Evolutionary conservation across 2,888 invertebrate species (phyloP).

Genomic region (Globia sparganii): DNA sequence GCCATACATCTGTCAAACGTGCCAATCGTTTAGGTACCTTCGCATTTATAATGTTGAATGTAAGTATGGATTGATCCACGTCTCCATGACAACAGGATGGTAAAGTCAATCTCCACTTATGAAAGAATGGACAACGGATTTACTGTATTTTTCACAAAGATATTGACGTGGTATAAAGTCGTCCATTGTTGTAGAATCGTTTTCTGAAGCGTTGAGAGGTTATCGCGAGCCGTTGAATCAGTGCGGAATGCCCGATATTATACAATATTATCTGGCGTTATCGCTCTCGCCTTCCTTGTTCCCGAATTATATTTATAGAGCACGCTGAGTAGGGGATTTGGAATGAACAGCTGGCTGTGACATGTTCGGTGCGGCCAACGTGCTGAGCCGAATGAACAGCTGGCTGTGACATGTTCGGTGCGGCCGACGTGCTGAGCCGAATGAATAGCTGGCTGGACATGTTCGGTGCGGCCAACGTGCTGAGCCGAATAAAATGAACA

Average conservation of each 20-base stretch:
- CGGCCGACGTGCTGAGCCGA: constrained; percentile 5
- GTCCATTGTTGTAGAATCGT: constrained; percentile 30
- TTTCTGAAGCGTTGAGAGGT: constrained; percentile 10
- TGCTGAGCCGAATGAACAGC: constrained; percentile 20
- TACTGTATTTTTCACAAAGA: constrained; percentile 10
- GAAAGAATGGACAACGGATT: constrained; percentile 3
- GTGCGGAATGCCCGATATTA: constrained; percentile 15
- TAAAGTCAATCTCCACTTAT: constrained; percentile 1
- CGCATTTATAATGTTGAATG: not conserved
- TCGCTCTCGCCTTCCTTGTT: constrained; percentile 3
- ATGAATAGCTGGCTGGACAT: too few species aligned
- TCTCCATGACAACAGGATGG: not conserved
- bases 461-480: constrained; percentile 2
- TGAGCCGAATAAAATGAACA: too few species aligned
- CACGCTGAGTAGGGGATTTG: constrained; percentile 37
- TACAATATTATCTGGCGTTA: constrained; percentile 25
- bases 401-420: too few species aligned
- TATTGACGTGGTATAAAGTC: constrained; percentile 13
- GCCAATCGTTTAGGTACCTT: not conserved
- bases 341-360: not conserved
- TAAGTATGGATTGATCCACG: not conserved
- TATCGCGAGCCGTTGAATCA: constrained; percentile 2
- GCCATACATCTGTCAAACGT: not conserved
- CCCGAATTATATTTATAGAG: constrained; percentile 37
- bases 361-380: not conserved